phyloP scores from a whole-genome alignment of 2,888 invertebrate genomes.

The Drosophila mettleri region DNA sequence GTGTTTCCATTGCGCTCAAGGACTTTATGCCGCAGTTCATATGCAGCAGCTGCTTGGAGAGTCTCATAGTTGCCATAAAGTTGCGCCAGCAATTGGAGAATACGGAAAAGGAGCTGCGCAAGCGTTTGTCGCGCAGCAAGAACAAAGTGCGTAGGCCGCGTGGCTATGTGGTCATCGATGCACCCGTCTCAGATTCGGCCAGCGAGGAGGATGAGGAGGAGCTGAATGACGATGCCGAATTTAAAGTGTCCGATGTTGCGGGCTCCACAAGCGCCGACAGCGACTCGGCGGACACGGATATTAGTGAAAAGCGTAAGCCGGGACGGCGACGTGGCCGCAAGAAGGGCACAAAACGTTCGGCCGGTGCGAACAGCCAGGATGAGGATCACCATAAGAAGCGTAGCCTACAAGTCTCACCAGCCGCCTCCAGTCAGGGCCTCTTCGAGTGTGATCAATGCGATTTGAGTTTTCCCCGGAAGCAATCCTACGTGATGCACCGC shows the following conservation, averaged over 20 bases:
- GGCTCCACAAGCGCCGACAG: conserved; percentile 77
- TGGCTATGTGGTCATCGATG: conserved; percentile 84
- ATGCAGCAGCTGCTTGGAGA: conserved; percentile 83
- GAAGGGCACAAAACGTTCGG: conserved; percentile 42
- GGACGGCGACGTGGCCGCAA: conserved; percentile 67
- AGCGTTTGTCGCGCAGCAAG: conserved; percentile 83
- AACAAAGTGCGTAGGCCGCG: conserved; percentile 83
- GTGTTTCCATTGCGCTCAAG: conserved; percentile 82
- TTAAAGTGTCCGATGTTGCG: conserved; percentile 83
- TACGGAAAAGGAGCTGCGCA: conserved; percentile 84
- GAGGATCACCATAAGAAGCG: conserved; percentile 57
- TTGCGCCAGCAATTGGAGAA: conserved; percentile 83
- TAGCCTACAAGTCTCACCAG: conserved; percentile 19
- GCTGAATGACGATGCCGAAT: conserved; percentile 83
- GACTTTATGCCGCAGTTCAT: conserved; percentile 85
- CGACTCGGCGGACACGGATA: conserved; percentile 81
- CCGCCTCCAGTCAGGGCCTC: conserved; percentile 35
- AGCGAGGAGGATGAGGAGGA: conserved; percentile 81
- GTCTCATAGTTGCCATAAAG: conserved; percentile 83
- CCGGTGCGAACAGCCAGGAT: conserved; percentile 49
- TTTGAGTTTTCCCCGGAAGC: conserved; percentile 85
- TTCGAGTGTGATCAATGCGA: conserved; percentile 84
- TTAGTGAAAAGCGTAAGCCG: conserved; percentile 69
- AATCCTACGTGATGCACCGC: conserved; percentile 86
- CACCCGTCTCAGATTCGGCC: conserved; percentile 81